Evolutionary conservation across 2,797 vertebrate genomes (phyloP), one percentile per base, ranked within the genome.

Genomic region (Graptemys geographica): DNA sequence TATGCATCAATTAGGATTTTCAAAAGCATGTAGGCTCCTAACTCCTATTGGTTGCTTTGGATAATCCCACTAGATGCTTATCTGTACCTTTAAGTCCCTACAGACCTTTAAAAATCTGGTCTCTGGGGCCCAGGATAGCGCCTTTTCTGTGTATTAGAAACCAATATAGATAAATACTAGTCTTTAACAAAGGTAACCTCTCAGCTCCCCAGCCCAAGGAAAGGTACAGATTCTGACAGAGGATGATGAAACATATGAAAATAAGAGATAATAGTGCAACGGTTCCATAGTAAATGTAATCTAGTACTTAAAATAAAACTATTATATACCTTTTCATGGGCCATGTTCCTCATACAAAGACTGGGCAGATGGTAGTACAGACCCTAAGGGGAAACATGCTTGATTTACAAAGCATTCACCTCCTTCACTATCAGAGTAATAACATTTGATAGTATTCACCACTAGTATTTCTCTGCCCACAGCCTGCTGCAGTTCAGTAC

Each of bases 361-460:
- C 87, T 87, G 86, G 59, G 93, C 96, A 97, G 96, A 96, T 97
- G 96, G 96, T 1, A 1, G 76, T 69, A 27, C 83, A 85, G 87
- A 86, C 89, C 31, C 49, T 52, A 74, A 25, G 6, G 87, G 82
- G 93, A 90, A 37, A 53, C 13, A 37, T 78, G 37, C 92, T 57
- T 91, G 69, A 56, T 51, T 96, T 92, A 86, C 44, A 25, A 19
- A 79, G 33, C 79, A 53, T 80, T 53, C 33, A 52, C 19, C 12
- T 53, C 33, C 31, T 79, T 52, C 49, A 23, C 49, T n/a, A 21
- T n/a, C 49, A 84, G 94, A 94, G 80, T 62, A 15, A 81, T 8
- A 8, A 79, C 88, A 84, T 91, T 90, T 93, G 91, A 93, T 62
- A 18, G 53, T 3, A 5, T 25, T 27, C 85, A 83, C 31, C 7